Evolutionary conservation across 2,888 invertebrate genomes (phyloP).

Genomic region (Noctua janthina): DNA sequence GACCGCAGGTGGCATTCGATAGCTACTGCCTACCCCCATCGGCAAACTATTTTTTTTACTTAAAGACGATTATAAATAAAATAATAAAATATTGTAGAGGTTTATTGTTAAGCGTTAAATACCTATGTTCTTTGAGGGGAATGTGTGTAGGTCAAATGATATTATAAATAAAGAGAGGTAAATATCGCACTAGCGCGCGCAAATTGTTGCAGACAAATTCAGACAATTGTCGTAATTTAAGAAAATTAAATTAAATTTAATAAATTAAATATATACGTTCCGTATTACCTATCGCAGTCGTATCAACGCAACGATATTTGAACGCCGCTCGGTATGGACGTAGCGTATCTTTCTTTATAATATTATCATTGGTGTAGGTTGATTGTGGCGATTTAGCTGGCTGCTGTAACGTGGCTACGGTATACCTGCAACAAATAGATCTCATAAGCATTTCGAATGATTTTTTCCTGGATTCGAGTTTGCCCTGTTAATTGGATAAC

Average conservation of each 20-base stretch:
- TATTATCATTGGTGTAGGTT: not conserved
- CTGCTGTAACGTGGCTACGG: slow-evolving; percentile 56
- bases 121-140: not conserved
- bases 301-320: too few relatives aligned
- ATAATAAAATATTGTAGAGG: slow-evolving; percentile 6
- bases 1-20: not conserved
- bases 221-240: too few relatives aligned
- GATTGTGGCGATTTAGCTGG: slow-evolving; percentile 1
- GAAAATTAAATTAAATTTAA: too few relatives aligned
- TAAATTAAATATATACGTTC: too few relatives aligned
- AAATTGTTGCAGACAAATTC: too few relatives aligned
- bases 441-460: not conserved
- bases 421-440: slow-evolving; percentile 66
- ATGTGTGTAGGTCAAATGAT: not conserved
- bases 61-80: not conserved
- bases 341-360: too few relatives aligned
- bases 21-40: not conserved
- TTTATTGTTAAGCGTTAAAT: slow-evolving; percentile 33
- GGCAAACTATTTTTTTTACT: not conserved
- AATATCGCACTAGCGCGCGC: too few relatives aligned
- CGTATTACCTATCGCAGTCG: too few relatives aligned
- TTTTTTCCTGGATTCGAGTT: slow-evolving; percentile 3
- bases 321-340: too few relatives aligned
- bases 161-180: too few relatives aligned
- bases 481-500: not conserved